Evolutionary conservation across 2,113 vertebrate genomes (phyloP), one percentile per base, ranked within the genome.

Genomic region (Xiphias gladius): DNA sequence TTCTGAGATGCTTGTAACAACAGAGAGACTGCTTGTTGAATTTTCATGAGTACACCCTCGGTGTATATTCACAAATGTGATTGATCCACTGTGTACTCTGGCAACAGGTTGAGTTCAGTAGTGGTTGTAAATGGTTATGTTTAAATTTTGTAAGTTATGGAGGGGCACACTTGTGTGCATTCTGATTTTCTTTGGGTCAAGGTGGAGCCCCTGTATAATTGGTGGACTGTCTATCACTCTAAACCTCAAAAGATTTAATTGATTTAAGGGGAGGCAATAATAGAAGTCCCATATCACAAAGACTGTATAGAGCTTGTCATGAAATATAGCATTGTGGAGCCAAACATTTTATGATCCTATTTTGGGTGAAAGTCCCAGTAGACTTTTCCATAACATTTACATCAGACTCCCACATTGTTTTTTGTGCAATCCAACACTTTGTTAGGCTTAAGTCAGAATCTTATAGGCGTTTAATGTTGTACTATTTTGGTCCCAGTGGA

Each of bases 11-110:
- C 82, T 82, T 91, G 59, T 70, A 92, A 91, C 86, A 91, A 92
- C 90, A 90, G 50, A 93, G 86, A 80, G 52, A 57, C 83, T 91
- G 85, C 85, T 82, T 28, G 46, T 80, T 94, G 93, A 94, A 94
- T 95, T 95, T 95, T 94, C 94, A 95, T 95, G 93, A 95, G 94
- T 70, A 48, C 74, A 85, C 72, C 78, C 80, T 82, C 24, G 12
- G 79, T 69, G 79, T 84, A 67, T 87, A 86, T 85, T 89, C 70
- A 77, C 82, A 35, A 75, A 76, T 87, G 85, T 88, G 91, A 93
- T 86, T 86, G 90, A 90, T 93, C 88, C 87, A 61, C 76, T 95
- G 94, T 94, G 67, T 94, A 91, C 86, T 94, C 91, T 95, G 94
- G 94, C 93, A 89, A 46, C 39, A 48, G 30, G 68, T 55, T 66